Evolutionary conservation across 2,888 invertebrate species (phyloP), one percentile per base, ranked within the genome.

Genomic region (Dysmachus trigonus): DNA sequence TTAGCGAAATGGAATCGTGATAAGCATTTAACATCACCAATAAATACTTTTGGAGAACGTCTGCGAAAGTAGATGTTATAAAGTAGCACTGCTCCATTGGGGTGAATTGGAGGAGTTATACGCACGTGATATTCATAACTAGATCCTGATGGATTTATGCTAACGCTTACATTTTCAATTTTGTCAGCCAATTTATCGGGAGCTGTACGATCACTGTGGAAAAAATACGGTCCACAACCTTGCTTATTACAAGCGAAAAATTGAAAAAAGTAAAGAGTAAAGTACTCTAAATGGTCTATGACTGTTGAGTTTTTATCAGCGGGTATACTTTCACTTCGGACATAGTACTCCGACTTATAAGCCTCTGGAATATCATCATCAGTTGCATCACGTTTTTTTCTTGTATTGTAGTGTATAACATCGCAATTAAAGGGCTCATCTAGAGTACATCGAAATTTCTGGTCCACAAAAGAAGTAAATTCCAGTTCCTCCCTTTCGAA

Each of bases 31-130:
- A 91, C 91, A 74, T 91, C 91, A 4, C 82, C 81, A 1, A 91
- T 90, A 85, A 92, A 90, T 73, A 90, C 90, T 18, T 90, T 89
- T 79, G 92, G 91, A 1, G 62, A 92, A 89, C 94, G 30, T 41
- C 72, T 22, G 3, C 85, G 22, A 30, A 76, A 94, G 88, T 94
- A 93, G 13, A 95, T 90, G 30, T 93, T 92, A 90, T 95, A 96
- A 0, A 94, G 93, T 7, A 95, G 92, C 6, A 95, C 93, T 2
- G 94, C 89, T 0, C 95, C 94, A 90, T 96, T 96, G 0, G 95
- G 95, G 31, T 92, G 88, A n/a, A 89, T 88, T 0, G 96, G 96
- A 87, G 94, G 92, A 0, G 91, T 90, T 95, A 96, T 96, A 4
- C 88, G 88, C 0, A 94, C 86, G 27, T 73, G 31, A 18, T 88